Evolutionary conservation across 2,888 invertebrate genomes (phyloP).

Genomic region (Acleris literana): DNA sequence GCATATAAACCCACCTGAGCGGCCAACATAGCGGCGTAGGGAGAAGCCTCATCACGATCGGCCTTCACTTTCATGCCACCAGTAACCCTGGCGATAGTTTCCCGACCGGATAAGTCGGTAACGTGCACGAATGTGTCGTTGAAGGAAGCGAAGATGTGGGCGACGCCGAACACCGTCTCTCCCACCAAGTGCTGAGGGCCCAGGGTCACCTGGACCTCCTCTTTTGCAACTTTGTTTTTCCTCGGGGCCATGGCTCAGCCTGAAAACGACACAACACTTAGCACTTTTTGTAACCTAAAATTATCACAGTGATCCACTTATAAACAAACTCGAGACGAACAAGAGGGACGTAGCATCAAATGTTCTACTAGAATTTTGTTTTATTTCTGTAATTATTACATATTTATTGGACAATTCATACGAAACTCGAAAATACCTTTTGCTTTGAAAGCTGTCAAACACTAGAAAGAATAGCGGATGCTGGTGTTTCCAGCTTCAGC

Average conservation of each 20-base stretch:
- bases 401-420: slow-evolving; percentile 50
- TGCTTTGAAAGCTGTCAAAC: slow-evolving; percentile 80
- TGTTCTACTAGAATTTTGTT: slow-evolving; percentile 38
- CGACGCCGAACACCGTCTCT: slow-evolving; percentile 99
- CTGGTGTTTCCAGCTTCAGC: slow-evolving; percentile 41
- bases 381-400: slow-evolving; percentile 54
- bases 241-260: slow-evolving; percentile 94
- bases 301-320: slow-evolving; percentile 68
- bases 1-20: slow-evolving; percentile 89
- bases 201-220: slow-evolving; percentile 97
- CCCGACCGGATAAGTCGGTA: slow-evolving; percentile 98
- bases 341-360: slow-evolving; percentile 33
- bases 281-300: slow-evolving; percentile 71
- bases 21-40: slow-evolving; percentile 99
- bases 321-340: slow-evolving; percentile 41
- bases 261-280: slow-evolving; percentile 75
- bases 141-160: slow-evolving; percentile 99
- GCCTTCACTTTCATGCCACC: slow-evolving; percentile 99
- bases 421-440: slow-evolving; percentile 67
- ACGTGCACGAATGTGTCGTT: slow-evolving; percentile 99
- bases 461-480: slow-evolving; percentile 63
- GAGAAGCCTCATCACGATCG: slow-evolving; percentile 99
- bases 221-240: slow-evolving; percentile 98
- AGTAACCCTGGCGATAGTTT: slow-evolving; percentile 97
- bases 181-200: slow-evolving; percentile 98